These are phyloP conservation scores for Ormyrus pomaceus DNA, from an alignment of 2,888 invertebrate genomes.

Conservation along the genomic window DNA sequence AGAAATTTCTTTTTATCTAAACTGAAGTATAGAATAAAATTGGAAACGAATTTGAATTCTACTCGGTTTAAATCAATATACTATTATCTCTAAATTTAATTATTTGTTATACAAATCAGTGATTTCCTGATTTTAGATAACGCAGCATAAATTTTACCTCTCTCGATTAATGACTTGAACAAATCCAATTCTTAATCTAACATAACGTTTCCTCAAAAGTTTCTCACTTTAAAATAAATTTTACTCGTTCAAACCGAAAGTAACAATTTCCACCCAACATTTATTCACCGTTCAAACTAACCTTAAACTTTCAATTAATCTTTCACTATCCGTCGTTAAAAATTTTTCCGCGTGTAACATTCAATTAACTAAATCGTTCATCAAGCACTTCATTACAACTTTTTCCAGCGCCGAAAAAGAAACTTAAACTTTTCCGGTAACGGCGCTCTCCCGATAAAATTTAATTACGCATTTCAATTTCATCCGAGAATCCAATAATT, in stretches of 20 bases:
- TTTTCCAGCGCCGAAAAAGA: constrained; percentile 3
- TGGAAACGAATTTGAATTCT: too few species aligned
- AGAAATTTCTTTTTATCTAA: too few species aligned
- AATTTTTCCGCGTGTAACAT: constrained; percentile 12
- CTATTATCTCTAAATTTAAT: too few species aligned
- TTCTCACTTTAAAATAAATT: neutral
- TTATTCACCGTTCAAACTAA: constrained; percentile 4
- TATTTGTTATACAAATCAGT: too few species aligned
- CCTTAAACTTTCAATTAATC: constrained; percentile 11
- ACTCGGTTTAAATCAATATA: too few species aligned
- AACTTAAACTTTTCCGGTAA: constrained; percentile 27
- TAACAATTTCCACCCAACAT: constrained; percentile 18
- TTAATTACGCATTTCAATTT: constrained; percentile 50
- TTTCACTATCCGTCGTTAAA: neutral
- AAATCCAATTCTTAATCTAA: too few species aligned
- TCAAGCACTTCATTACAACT: constrained; percentile 16
- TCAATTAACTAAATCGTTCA: constrained; percentile 39
- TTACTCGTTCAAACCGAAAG: neutral
- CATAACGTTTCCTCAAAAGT: too few species aligned
- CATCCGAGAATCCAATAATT: constrained; percentile 36
- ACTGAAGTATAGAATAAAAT: too few species aligned
- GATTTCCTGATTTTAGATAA: too few species aligned
- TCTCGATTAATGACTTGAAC: too few species aligned
- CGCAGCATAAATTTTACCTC: too few species aligned
- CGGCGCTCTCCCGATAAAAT: constrained; percentile 21